These are phyloP conservation scores for Drosophila bocki DNA, from an alignment of 1,140 invertebrate species.

Conservation along the genomic window DNA sequence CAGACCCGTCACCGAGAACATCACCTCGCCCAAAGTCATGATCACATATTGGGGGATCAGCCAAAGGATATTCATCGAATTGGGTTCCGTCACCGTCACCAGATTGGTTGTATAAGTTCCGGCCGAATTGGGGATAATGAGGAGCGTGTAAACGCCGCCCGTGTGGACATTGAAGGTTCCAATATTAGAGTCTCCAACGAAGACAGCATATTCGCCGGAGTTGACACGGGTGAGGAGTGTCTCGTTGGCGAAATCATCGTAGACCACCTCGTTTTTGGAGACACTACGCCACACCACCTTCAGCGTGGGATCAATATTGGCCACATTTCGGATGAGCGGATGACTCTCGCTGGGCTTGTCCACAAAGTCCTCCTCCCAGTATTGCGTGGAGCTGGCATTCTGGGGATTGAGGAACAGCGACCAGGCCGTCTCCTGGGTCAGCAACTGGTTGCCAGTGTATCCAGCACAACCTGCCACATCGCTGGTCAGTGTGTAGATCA, in stretches of 20 bases:
- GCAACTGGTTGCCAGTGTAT: background rate
- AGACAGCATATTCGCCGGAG: conserved; percentile 85
- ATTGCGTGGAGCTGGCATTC: conserved; percentile 12
- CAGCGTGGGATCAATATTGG: conserved; percentile 39
- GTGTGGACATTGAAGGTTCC: conserved; percentile 77
- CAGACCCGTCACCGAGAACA: conserved; percentile 96
- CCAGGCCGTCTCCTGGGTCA: conserved; percentile 69
- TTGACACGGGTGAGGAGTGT: conserved; percentile 71
- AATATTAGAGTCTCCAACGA: conserved; percentile 65
- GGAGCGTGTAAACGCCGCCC: conserved; percentile 88
- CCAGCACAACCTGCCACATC: conserved; percentile 19
- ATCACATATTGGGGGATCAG: conserved; percentile 95
- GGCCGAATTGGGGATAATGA: conserved; percentile 66
- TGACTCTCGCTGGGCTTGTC: conserved; percentile 74
- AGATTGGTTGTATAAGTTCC: conserved; percentile 1
- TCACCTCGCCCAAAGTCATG: conserved; percentile 94
- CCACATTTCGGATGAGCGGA: conserved; percentile 63
- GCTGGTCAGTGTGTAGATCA: conserved; percentile 24
- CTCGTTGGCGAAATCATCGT: conserved; percentile 35
- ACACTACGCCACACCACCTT: conserved; percentile 47
- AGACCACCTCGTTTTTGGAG: conserved; percentile 44
- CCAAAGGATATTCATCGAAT: conserved; percentile 92
- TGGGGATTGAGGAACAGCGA: conserved; percentile 85
- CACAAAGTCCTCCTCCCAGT: conserved; percentile 60
- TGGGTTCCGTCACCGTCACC: conserved; percentile 87